Percentiles rank a stretch among this genome's conserved stretches.
These are phyloP conservation scores for Plagiodera versicolora DNA, from an alignment of 2,888 invertebrate genomes.

Conservation along the genomic window DNA sequence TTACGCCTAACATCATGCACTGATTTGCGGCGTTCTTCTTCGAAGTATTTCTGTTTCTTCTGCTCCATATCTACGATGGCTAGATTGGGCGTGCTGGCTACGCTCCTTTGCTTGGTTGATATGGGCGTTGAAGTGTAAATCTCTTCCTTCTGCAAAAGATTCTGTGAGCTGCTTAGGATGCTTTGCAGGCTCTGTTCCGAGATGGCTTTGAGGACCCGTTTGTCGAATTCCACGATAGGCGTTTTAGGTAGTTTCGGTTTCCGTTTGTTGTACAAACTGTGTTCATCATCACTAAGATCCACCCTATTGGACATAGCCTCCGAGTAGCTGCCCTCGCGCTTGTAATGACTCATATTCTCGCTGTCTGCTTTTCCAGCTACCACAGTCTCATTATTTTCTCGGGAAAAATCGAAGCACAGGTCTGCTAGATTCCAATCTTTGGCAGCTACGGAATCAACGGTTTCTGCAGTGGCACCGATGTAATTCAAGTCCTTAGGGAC, in stretches of 20 bases:
- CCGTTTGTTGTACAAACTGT: slow-evolving; percentile 59
- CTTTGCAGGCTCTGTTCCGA: slow-evolving; percentile 51
- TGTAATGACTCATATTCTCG: slow-evolving; percentile 38
- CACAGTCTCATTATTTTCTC: slow-evolving; percentile 21
- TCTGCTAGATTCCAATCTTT: slow-evolving; percentile 54
- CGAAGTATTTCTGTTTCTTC: slow-evolving; percentile 31
- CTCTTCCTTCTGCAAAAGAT: slow-evolving; percentile 28
- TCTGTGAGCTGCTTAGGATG: slow-evolving; percentile 35
- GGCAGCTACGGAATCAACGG: slow-evolving; percentile 48
- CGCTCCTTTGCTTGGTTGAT: slow-evolving; percentile 18
- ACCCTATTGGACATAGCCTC: slow-evolving; percentile 52
- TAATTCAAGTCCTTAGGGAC: slow-evolving; percentile 71
- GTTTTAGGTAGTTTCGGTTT: slow-evolving; percentile 50
- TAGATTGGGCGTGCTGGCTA: slow-evolving; percentile 34
- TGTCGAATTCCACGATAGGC: slow-evolving; percentile 51
- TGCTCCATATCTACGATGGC: slow-evolving; percentile 41
- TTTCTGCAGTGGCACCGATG: slow-evolving; percentile 44
- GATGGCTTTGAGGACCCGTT: slow-evolving; percentile 50
- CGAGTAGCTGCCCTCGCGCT: slow-evolving; percentile 52
- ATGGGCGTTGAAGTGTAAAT: slow-evolving; percentile 32
- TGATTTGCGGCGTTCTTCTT: slow-evolving; percentile 52
- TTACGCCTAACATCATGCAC: slow-evolving; percentile 65
- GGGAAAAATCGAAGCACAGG: slow-evolving; percentile 9
- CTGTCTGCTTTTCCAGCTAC: slow-evolving; percentile 34
- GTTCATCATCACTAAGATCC: slow-evolving; percentile 57